Evolutionary conservation across 2,797 vertebrate genomes (phyloP).

Genomic region (Melanotaenia parkinsoni): DNA sequence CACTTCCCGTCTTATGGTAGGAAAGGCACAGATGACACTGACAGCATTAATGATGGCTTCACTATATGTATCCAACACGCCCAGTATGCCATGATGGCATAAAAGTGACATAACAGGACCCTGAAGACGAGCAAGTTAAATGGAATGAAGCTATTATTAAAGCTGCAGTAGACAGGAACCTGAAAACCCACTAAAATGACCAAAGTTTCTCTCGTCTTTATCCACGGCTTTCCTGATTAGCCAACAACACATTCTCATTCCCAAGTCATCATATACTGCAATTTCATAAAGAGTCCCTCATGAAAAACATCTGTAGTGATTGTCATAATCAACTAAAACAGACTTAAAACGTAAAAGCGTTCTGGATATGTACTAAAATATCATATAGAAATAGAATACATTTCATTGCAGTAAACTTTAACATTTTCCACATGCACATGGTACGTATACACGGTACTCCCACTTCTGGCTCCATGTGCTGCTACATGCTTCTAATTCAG

Average conservation of each 20-base stretch:
- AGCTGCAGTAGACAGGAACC: not conserved
- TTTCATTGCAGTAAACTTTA: not conserved
- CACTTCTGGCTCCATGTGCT: not conserved
- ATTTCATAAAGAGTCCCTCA: too few species aligned
- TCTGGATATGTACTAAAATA: not conserved
- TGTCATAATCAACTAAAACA: not conserved
- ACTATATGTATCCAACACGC: not conserved
- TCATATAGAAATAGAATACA: not conserved
- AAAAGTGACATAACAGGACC: not conserved
- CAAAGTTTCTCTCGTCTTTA: not conserved
- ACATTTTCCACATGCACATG: not conserved
- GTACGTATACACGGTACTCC: too few species aligned
- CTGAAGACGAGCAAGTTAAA: not conserved
- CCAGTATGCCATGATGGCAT: not conserved
- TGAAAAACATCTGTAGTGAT: not conserved
- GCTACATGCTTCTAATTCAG: not conserved
- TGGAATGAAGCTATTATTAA: constrained; percentile 5
- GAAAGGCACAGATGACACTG: not conserved
- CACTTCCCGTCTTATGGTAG: not conserved
- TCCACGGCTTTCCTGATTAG: not conserved
- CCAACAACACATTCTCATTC: not conserved
- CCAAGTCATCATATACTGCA: too few species aligned
- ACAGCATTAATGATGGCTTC: not conserved
- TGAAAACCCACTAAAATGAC: not conserved
- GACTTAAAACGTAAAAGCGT: not conserved